Evolutionary conservation across 2,113 vertebrate species (phyloP), one percentile per base, ranked within the genome.

Genomic region (Oncorhynchus keta): DNA sequence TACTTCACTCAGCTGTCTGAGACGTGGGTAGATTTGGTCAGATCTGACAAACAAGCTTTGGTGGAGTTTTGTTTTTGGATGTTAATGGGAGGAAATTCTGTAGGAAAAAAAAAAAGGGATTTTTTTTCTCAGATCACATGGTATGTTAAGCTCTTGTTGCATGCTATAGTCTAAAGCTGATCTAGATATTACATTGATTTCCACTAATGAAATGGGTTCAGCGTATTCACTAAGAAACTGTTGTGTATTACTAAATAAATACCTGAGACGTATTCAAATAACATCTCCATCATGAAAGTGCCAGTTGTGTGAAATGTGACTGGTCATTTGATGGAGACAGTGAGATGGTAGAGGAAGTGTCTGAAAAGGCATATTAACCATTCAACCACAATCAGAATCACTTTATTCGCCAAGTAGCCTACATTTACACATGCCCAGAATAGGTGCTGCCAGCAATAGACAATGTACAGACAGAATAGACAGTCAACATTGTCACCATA

Each of bases 361-460:
- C 68, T 62, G 78, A 81, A 51, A 72, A 16, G n/a, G 72, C 77
- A 78, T 82, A 83, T 87, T 87, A 85, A 64, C 76, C 75, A 61
- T 86, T 76, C 83, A 77, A 39, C 72, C 78, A 69, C 9, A 45
- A 45, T 45, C 39, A 45, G 9, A 45, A 45, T 45, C 39, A 45
- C 39, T 45, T 45, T 45, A 45, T 45, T 45, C 9, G 2, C 39
- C 39, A 45, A 45, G 39, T 45, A 45, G 9, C 39, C 39, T 45
- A 45, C 39, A 45, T 45, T 45, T 45, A 45, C 39, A 45, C 39
- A 45, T 45, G 9, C 39, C 39, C 9, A 45, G 9, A 45, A 45
- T 39, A 39, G 39, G 39, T 39, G 39, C 39, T 39, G 39, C 7
- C 39, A 39, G 39, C 7, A 9, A 39, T 39, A 2, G 39, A 39